Evolutionary conservation across 2,888 invertebrate species (phyloP).

Genomic region (Koerneria pararmatus): DNA sequence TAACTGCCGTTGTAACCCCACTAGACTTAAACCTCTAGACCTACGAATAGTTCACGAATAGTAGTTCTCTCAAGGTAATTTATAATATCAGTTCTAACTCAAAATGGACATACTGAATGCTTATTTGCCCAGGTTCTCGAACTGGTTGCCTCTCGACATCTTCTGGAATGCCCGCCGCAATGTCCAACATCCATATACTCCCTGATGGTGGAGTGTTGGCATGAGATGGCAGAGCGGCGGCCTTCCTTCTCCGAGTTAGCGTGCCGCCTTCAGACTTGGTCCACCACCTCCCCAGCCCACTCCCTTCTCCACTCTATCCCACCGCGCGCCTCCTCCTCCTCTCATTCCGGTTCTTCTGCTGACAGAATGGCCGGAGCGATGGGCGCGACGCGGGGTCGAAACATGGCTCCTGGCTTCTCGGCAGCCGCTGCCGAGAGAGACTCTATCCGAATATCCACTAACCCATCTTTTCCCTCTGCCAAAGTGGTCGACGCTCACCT

Average conservation of each 20-base stretch:
- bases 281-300: conserved; percentile 27
- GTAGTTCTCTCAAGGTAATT: too few species aligned
- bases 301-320: conserved; percentile 23
- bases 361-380: not conserved
- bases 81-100: too few species aligned
- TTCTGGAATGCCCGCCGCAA: conserved; percentile 84
- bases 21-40: too few species aligned
- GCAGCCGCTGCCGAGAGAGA: too few species aligned
- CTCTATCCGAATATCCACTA: too few species aligned
- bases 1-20: too few species aligned
- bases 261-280: conserved; percentile 75
- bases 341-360: conserved; percentile 21
- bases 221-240: conserved; percentile 82
- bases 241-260: conserved; percentile 90
- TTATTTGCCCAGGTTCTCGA: conserved; percentile 43
- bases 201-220: conserved; percentile 98
- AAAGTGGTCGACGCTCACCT: too few species aligned
- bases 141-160: conserved; percentile 84
- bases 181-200: conserved; percentile 88
- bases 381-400: too few species aligned
- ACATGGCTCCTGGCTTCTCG: too few species aligned
- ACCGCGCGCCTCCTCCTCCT: conserved; percentile 19
- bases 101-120: too few species aligned
- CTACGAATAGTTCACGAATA: too few species aligned
- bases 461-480: too few species aligned